These are phyloP conservation scores for Hyposoter didymator DNA, from an alignment of 2,888 invertebrate genomes.

Conservation along the genomic window DNA sequence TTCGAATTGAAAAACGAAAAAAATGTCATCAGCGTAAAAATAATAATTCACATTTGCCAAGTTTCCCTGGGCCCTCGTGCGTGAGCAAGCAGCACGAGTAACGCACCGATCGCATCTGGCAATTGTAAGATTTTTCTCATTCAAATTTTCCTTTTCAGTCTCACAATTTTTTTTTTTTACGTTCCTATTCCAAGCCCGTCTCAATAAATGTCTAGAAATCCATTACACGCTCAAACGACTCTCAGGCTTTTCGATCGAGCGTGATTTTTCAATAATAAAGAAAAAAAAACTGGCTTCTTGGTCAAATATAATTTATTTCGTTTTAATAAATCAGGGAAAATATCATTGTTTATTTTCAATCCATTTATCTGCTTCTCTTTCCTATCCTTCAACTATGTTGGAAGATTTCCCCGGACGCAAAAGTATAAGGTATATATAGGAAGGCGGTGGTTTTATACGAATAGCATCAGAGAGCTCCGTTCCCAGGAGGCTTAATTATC, in stretches of 20 bases:
- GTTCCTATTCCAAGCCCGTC: not conserved
- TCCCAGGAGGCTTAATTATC: slow-evolving; percentile 61
- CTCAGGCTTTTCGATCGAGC: not conserved
- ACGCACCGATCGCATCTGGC: too few relatives aligned
- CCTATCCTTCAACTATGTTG: slow-evolving; percentile 10
- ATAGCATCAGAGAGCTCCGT: slow-evolving; percentile 14
- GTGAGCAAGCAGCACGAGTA: too few relatives aligned
- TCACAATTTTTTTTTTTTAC: not conserved
- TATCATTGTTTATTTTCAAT: slow-evolving; percentile 37
- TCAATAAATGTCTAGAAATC: not conserved
- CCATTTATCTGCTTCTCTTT: slow-evolving; percentile 27
- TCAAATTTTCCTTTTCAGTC: not conserved
- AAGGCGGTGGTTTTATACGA: slow-evolving; percentile 25
- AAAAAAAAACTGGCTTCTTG: not conserved
- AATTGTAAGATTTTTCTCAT: not conserved
- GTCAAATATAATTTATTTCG: slow-evolving; percentile 25
- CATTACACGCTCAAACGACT: not conserved
- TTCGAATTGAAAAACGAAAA: not conserved
- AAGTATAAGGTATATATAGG: not conserved
- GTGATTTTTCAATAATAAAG: not conserved
- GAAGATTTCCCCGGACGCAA: slow-evolving; percentile 47
- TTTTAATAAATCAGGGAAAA: slow-evolving; percentile 13
- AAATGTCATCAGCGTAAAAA: not conserved
- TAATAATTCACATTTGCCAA: not conserved
- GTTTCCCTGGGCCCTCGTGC: too few relatives aligned